A percentile compares a stretch with the other conserved stretches of the same genome.
phyloP scores from a whole-genome alignment of 2,113 vertebrate genomes.

The Ursus arctos region DNA sequence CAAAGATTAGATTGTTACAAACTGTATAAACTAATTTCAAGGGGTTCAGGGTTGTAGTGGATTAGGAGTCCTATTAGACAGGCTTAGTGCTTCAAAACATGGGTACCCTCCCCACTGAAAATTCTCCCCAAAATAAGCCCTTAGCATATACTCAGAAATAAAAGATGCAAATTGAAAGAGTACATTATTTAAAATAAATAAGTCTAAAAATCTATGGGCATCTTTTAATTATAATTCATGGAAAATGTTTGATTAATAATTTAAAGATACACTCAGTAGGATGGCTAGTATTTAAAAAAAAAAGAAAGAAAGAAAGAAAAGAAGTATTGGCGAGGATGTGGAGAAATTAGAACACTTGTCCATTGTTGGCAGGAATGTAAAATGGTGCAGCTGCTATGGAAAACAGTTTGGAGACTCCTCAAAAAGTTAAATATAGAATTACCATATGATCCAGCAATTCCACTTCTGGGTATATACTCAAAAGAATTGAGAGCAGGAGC shows the following conservation, averaged over 20 bases:
- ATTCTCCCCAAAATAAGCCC: neutral
- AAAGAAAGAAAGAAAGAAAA: conserved; percentile 10
- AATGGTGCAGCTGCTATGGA: neutral
- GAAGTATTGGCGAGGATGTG: neutral
- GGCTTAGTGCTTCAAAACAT: neutral
- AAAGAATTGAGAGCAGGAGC: neutral
- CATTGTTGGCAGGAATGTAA: neutral
- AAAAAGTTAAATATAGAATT: neutral
- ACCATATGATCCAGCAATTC: neutral
- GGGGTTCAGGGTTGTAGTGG: neutral
- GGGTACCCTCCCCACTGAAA: neutral
- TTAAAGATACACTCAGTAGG: neutral
- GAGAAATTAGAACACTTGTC: neutral
- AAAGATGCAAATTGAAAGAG: neutral
- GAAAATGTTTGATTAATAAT: conserved; percentile 35
- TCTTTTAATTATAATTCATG: conserved; percentile 34
- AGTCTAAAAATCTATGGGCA: neutral
- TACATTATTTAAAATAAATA: conserved; percentile 51
- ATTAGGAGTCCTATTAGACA: neutral
- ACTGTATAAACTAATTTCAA: neutral
- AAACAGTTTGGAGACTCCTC: neutral
- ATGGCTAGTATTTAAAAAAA: neutral
- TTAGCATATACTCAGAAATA: conserved; percentile 13
- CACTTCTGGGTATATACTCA: neutral
- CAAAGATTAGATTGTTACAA: conserved; percentile 12